These are phyloP conservation scores for Arnoldichthys spilopterus DNA, from an alignment of 2,797 vertebrate genomes.

Conservation along the genomic window DNA sequence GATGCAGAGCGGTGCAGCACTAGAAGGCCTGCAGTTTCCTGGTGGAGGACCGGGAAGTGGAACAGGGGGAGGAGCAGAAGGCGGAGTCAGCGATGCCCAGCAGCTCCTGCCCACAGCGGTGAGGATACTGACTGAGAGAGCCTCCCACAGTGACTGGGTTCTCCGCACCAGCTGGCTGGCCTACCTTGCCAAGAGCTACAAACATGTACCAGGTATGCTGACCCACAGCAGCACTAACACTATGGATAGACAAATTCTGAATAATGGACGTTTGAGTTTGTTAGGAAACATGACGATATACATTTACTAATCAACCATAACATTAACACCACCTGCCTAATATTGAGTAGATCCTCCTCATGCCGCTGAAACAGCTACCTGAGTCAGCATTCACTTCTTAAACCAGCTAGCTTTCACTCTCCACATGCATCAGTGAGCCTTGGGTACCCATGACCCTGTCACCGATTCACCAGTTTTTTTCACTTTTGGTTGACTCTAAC, in stretches of 20 bases:
- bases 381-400: too few species aligned
- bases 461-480: too few species aligned
- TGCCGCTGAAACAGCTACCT: too few species aligned
- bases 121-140: conserved; percentile 86
- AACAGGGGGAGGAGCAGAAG: conserved; percentile 59
- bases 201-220: conserved; percentile 70
- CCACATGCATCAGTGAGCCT: too few species aligned
- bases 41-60: conserved; percentile 73
- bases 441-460: too few species aligned
- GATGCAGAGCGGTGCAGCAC: conserved; percentile 77
- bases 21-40: conserved; percentile 81
- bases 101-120: conserved; percentile 84
- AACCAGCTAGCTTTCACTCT: too few species aligned
- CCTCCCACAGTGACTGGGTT: conserved; percentile 92
- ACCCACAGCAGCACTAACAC: neutral
- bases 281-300: too few species aligned
- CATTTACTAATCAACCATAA: too few species aligned
- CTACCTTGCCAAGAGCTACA: conserved; percentile 82
- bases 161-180: conserved; percentile 91
- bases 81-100: conserved; percentile 69
- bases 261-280: too few species aligned
- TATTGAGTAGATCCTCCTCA: too few species aligned
- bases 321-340: too few species aligned
- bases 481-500: too few species aligned
- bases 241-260: neutral